A percentile compares a stretch with the other conserved stretches of the same genome.
Evolutionary conservation across 2,797 vertebrate species (phyloP).

Genomic region (Notamacropus eugenii): DNA sequence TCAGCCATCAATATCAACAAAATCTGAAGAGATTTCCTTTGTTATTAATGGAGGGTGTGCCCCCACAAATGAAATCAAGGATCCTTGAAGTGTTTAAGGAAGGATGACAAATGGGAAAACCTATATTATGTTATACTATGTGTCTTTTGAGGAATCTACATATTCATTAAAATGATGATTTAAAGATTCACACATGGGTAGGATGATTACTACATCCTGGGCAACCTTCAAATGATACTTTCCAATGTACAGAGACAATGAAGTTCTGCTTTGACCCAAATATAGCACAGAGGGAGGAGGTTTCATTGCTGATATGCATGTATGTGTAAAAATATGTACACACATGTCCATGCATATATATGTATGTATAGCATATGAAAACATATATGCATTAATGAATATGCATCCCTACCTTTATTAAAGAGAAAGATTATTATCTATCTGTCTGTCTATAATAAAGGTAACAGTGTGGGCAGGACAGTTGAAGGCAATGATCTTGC

Average conservation of each 20-base stretch:
- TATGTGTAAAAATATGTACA: neutral
- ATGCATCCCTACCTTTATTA: neutral
- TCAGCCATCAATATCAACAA: neutral
- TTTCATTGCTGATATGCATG: neutral
- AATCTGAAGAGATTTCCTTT: neutral
- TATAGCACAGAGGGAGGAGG: neutral
- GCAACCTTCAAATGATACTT: neutral
- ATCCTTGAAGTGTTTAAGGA: neutral
- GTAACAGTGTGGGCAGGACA: neutral
- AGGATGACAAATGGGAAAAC: neutral
- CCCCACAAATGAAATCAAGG: neutral
- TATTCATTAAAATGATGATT: neutral
- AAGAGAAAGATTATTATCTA: neutral
- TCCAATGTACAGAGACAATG: neutral
- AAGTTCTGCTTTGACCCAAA: neutral
- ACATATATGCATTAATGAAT: neutral
- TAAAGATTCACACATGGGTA: neutral
- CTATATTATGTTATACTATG: neutral
- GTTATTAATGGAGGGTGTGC: neutral
- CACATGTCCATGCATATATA: neutral
- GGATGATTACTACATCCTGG: neutral
- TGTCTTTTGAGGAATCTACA: neutral
- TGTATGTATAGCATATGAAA: no score
- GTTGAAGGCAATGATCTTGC: neutral
- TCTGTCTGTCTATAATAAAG: neutral